Evolutionary conservation across 2,888 invertebrate genomes (phyloP).

Genomic region (Sthenelais limicola): DNA sequence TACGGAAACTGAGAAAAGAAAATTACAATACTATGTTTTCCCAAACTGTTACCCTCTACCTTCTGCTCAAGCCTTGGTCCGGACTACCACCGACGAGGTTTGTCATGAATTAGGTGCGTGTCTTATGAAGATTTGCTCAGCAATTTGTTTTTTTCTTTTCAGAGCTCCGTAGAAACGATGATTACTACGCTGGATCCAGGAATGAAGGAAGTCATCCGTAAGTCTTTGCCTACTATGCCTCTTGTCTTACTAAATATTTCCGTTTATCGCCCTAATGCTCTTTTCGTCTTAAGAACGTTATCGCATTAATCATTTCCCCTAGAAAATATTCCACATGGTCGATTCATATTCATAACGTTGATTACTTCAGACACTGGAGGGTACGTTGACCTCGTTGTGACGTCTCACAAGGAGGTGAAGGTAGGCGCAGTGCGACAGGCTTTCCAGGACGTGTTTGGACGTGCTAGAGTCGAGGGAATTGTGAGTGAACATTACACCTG

Average conservation of each 20-base stretch:
- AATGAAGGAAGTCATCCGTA: constrained; percentile 89
- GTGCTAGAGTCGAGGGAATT: constrained; percentile 79
- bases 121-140: too few relatives aligned
- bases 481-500: constrained; percentile 57
- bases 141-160: constrained; percentile 50
- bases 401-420: constrained; percentile 84
- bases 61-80: too few relatives aligned
- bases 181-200: constrained; percentile 91
- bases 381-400: constrained; percentile 82
- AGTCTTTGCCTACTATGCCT: too few relatives aligned
- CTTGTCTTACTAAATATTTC: too few relatives aligned
- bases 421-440: constrained; percentile 84
- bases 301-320: background rate
- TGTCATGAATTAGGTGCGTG: too few relatives aligned
- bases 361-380: constrained; percentile 86
- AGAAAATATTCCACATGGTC: background rate
- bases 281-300: too few relatives aligned
- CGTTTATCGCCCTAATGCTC: too few relatives aligned
- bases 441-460: constrained; percentile 85
- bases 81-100: too few relatives aligned
- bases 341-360: background rate
- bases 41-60: too few relatives aligned
- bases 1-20: too few relatives aligned
- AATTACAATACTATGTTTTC: too few relatives aligned
- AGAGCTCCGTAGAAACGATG: constrained; percentile 87